Base-by-base conservation (phyloP, 2,113 vertebrate species). In the Melanerpes formicivorus region DNA sequence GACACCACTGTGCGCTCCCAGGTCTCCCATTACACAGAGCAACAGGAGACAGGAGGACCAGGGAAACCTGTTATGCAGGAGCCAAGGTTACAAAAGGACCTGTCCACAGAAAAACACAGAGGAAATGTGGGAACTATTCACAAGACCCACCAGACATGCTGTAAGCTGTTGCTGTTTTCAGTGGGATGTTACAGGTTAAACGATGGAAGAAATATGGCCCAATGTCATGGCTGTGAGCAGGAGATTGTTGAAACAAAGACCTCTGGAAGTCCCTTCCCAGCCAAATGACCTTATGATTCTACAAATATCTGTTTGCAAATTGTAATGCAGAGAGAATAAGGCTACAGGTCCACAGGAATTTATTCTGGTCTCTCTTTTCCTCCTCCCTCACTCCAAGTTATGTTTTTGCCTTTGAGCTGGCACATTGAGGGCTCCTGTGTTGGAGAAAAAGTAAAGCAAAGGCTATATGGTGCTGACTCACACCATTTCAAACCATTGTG, bases 51-150 rank as follows among this genome's bases (percentile, higher is more conserved):
- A 84, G 63, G 82, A 95, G 55, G 66, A 94, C 90, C 56, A 90
- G 94, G 84, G n/a, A 27, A 96, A 90, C 90, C 87, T 87, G 96
- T 70, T 76, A 69, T 4, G 29, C 75, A 73, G 75, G 18, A 93
- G 66, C 19, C 86, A 52, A 26, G 70, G 34, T 18, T 83, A 88
- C 87, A 69, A 72, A 74, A 91, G 66, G 76, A 70, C 69, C 30
- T 14, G 18, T 92, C 79, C 83, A 52, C 30, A 88, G 91, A 15
- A 42, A 85, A 84, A 78, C 23, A 37, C 0, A 22, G 3, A 22
- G 50, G 58, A 91, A 92, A 55, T 9, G 7, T 52, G 70, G 44
- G 88, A 89, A 86, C 18, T 37, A 54, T 14, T 37, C 60, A 70
- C 5, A 5, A 90, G 70, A 78, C 46, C 48, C 65, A 87, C 60